phyloP scores from a whole-genome alignment of 2,113 vertebrate genomes.

The Oryzias woworae region DNA sequence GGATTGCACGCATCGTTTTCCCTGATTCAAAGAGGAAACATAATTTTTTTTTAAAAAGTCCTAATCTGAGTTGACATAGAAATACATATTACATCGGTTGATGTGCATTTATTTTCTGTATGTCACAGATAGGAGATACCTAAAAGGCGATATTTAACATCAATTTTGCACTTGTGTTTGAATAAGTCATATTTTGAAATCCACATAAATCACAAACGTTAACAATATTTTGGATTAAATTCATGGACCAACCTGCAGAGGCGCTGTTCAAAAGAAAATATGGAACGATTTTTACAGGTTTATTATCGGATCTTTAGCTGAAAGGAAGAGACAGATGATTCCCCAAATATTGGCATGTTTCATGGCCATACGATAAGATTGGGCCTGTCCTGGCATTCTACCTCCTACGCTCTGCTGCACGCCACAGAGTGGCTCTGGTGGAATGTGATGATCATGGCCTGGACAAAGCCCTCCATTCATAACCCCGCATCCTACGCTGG shows the following conservation, averaged over 20 bases:
- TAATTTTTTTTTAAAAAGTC: slow-evolving; percentile 50
- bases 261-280: no score
- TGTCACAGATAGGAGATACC: no score
- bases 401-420: slow-evolving; percentile 69
- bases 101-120: no score
- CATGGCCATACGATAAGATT: slow-evolving; percentile 1
- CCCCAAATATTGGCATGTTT: background rate
- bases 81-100: slow-evolving; percentile 29
- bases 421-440: slow-evolving; percentile 75
- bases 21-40: slow-evolving; percentile 69
- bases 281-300: no score
- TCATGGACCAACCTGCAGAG: no score
- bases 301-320: background rate
- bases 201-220: no score
- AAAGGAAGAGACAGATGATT: no score
- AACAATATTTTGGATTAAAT: no score
- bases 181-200: no score
- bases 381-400: slow-evolving; percentile 41
- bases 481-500: slow-evolving; percentile 65
- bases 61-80: slow-evolving; percentile 63
- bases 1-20: slow-evolving; percentile 49
- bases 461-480: slow-evolving; percentile 80
- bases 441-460: slow-evolving; percentile 79
- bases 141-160: no score
- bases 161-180: no score